Evolutionary conservation across 2,113 vertebrate species (phyloP).

Genomic region (Pogona vitticeps): DNA sequence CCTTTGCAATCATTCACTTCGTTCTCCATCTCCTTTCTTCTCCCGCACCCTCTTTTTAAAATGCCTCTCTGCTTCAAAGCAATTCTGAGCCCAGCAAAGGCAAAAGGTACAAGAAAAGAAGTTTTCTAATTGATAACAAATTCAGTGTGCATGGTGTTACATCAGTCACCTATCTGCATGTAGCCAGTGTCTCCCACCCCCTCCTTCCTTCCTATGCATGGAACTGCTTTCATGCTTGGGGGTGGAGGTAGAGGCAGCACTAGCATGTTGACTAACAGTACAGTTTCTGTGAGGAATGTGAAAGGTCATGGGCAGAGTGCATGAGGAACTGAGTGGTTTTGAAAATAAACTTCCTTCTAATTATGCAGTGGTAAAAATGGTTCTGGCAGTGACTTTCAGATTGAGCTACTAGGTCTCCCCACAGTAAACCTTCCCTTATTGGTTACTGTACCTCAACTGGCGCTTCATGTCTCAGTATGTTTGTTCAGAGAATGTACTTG

Average conservation of each 20-base stretch:
- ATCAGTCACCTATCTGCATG: not conserved
- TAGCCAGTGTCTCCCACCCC: not conserved
- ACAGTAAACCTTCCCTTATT: too few relatives aligned
- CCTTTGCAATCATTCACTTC: constrained; percentile 36
- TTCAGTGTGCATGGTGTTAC: not conserved
- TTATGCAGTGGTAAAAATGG: too few relatives aligned
- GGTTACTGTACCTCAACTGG: too few relatives aligned
- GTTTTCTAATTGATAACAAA: not conserved
- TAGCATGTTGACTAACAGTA: not conserved
- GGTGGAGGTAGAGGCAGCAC: not conserved
- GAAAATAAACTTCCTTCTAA: too few relatives aligned
- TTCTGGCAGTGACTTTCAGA: too few relatives aligned
- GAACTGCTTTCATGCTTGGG: not conserved
- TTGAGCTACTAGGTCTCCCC: too few relatives aligned
- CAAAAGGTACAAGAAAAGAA: not conserved
- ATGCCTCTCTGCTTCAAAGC: not conserved
- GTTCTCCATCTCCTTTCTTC: not conserved
- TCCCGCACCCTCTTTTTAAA: not conserved
- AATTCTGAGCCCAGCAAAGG: not conserved
- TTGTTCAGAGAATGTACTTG: too few relatives aligned
- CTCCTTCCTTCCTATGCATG: not conserved
- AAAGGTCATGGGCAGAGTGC: not conserved
- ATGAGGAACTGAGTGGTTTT: too few relatives aligned
- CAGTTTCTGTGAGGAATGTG: not conserved
- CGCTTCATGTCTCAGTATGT: too few relatives aligned